Base-by-base conservation (phyloP, 2,797 vertebrate species). In the Microctenopoma steveboyesi region DNA sequence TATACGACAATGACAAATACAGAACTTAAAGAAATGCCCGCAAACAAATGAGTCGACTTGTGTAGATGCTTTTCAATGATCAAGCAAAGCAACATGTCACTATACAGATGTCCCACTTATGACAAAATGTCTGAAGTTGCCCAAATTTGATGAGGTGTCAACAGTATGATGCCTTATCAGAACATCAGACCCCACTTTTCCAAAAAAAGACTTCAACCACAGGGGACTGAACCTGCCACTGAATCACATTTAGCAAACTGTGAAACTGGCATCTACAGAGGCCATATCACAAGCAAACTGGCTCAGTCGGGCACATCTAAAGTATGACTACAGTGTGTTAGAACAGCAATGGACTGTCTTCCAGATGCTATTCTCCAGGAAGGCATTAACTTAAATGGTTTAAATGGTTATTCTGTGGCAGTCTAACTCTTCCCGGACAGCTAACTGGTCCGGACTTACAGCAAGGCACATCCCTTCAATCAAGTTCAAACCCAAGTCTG, bases 181-280 rank as follows among this genome's bases (percentile, higher is more conserved):
- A 39, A 39, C 9, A 39, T 11, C 11, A 39, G 9, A 39, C 37
- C 37, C 11, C 11, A 9, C 11, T 0, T 39, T 39, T 12, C 37
- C 4, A 4, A 39, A 39, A 2, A 12, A 39, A 10, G 4, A 39
- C 37, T 39, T 63, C 42, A 42, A 65, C 47, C 64, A 45, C 35
- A 5, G 30, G 37, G 22, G 25, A 50, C 16, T 25, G 46, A 39
- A 50, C 28, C 54, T 30, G 46, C 48, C 37, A 64, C 37, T 67
- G 56, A 46, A 72, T 79, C 40, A 59, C 11, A 78, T 60, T 72
- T 62, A 70, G 68, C 65, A 66, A 70, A 78, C 63, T 74, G 65
- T 62, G 69, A 74, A 62, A 74, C n/a, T 40, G 40, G 18, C 28
- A 74, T 75, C 64, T 78, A 54, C 76, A 66, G 64, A 82, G 65